Evolutionary conservation across 2,888 invertebrate species (phyloP).

Genomic region (Caenorhabditis parvicauda): DNA sequence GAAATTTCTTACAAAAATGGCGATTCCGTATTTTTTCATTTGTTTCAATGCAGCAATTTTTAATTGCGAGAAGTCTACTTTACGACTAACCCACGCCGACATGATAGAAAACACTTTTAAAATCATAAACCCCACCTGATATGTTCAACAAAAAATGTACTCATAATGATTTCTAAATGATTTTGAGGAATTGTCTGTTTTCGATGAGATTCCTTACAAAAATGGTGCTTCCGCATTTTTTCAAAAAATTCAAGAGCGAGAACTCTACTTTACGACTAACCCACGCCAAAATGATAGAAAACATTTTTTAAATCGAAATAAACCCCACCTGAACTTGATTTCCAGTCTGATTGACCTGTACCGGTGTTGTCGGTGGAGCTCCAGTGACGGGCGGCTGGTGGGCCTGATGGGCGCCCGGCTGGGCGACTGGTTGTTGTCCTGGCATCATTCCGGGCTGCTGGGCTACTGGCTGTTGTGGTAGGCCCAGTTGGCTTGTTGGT

Average conservation of each 20-base stretch:
- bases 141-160: too few relatives aligned
- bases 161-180: too few relatives aligned
- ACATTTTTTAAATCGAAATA: background rate
- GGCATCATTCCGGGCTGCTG: conserved; percentile 3
- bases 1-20: conserved; percentile 2
- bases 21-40: background rate
- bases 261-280: background rate
- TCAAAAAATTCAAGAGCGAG: too few relatives aligned
- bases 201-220: too few relatives aligned
- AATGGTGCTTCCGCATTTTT: too few relatives aligned
- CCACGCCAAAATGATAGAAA: too few relatives aligned
- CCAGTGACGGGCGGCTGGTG: conserved; percentile 14
- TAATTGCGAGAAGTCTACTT: too few relatives aligned
- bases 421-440: conserved; percentile 6
- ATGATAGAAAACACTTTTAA: background rate
- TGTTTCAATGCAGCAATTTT: background rate
- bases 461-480: background rate
- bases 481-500: conserved; percentile 1
- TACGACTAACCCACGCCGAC: too few relatives aligned
- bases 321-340: conserved; percentile 48
- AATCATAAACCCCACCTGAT: background rate
- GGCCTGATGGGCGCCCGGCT: conserved; percentile 13
- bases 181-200: too few relatives aligned
- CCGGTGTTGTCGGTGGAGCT: conserved; percentile 14
- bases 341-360: conserved; percentile 36